Evolutionary conservation across 1,140 invertebrate species (phyloP).

Genomic region (Lycorma delicatula): DNA sequence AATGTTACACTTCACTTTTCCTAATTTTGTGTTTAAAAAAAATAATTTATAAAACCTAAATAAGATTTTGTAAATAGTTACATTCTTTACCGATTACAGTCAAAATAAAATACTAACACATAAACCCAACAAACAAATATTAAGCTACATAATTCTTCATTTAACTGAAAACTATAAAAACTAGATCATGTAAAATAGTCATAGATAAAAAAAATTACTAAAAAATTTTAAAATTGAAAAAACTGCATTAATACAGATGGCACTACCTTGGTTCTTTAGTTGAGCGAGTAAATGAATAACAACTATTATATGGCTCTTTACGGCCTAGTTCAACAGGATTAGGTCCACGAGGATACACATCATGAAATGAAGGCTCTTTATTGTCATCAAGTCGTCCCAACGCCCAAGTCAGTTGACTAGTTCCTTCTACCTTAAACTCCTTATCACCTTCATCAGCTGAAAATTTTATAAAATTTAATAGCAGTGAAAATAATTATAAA

Average conservation of each 20-base stretch:
- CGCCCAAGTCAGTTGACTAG: conserved; percentile 72
- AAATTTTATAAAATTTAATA: no score
- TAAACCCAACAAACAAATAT: no score
- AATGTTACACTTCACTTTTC: no score
- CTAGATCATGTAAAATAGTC: no score
- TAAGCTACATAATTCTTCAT: no score
- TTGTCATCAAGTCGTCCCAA: conserved; percentile 68
- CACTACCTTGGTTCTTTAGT: conserved; percentile 35
- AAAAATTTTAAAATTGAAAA: neutral
- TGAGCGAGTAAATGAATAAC: conserved; percentile 55
- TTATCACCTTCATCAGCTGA: conserved; percentile 70
- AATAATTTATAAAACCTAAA: no score
- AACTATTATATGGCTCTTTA: conserved; percentile 51
- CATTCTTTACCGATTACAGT: no score
- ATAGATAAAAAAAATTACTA: neutral
- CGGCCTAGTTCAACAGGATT: conserved; percentile 56
- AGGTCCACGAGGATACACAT: conserved; percentile 63
- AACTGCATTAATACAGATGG: neutral
- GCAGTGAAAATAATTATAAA: no score
- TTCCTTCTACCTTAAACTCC: conserved; percentile 54
- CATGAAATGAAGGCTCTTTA: conserved; percentile 76
- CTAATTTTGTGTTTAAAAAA: no score
- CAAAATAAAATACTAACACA: no score
- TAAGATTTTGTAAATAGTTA: no score
- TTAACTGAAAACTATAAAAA: no score